Conservation (phyloP, 2,113 vertebrate genomes). For the Serilophus lunatus region DNA sequence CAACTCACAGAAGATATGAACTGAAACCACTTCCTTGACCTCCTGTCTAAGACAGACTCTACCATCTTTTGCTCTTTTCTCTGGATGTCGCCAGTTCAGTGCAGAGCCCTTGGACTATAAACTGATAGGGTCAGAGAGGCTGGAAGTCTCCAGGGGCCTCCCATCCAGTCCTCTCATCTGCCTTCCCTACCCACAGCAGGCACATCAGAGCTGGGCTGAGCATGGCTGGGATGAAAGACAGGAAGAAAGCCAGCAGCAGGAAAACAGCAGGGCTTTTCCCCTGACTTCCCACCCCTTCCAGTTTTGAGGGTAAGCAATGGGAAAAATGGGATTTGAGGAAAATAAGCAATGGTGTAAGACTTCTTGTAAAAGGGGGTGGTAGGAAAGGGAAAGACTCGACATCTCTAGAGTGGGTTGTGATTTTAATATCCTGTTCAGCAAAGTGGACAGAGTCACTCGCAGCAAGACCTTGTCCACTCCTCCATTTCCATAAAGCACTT, state of each 20-base stretch:
- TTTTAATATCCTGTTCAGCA: not conserved
- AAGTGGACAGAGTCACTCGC: not conserved
- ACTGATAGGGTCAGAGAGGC: not conserved
- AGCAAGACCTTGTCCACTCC: not conserved
- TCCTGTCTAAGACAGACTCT: not conserved
- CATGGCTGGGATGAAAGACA: not conserved
- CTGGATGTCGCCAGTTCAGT: not conserved
- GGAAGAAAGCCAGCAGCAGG: not conserved
- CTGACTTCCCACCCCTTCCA: not conserved
- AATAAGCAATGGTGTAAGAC: not conserved
- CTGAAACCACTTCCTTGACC: not conserved
- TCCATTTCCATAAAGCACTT: not conserved
- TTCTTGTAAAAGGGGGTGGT: not conserved
- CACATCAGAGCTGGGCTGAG: not conserved
- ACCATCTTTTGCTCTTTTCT: not conserved
- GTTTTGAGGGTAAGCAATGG: not conserved
- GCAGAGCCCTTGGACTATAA: not conserved
- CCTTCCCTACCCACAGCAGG: fast-evolving
- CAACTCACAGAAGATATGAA: not conserved
- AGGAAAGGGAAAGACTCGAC: not conserved
- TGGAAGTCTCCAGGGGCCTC: not conserved
- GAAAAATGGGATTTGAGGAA: not conserved
- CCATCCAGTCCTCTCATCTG: not conserved
- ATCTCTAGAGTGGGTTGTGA: not conserved
- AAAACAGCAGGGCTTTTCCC: fast-evolving